Percentiles rank a stretch among this genome's conserved stretches.
These are phyloP conservation scores for Nephila pilipes DNA, from an alignment of 1,140 invertebrate genomes.

Conservation along the genomic window DNA sequence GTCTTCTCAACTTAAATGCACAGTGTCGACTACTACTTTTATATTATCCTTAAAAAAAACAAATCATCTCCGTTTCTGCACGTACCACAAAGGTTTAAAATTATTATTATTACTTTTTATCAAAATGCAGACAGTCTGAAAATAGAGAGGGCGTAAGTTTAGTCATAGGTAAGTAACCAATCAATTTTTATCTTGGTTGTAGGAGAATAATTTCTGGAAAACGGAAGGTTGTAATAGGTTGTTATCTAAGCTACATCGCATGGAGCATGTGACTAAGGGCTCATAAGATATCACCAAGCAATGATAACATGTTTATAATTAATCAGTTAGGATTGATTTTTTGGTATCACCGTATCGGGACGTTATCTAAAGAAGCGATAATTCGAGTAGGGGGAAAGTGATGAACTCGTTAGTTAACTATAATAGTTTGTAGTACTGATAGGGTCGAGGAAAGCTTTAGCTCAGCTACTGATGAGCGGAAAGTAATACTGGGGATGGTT, in stretches of 20 bases:
- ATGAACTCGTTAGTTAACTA: slow-evolving; percentile 10
- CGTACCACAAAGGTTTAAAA: not conserved
- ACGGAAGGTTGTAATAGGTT: not conserved
- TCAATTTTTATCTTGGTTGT: not conserved
- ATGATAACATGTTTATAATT: slow-evolving; percentile 42
- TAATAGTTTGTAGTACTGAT: not conserved
- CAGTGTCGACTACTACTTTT: too few species aligned
- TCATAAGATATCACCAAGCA: slow-evolving; percentile 5
- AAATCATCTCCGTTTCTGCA: not conserved
- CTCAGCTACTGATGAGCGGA: not conserved
- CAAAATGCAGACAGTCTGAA: not conserved
- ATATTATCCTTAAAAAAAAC: too few species aligned
- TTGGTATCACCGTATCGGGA: slow-evolving; percentile 12
- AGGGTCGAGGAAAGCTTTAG: not conserved
- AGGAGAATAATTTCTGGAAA: not conserved
- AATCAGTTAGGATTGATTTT: slow-evolving; percentile 49
- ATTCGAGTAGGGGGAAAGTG: slow-evolving; percentile 6
- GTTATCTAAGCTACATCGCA: not conserved
- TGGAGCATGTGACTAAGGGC: not conserved
- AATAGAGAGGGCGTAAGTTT: not conserved
- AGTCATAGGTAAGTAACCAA: not conserved
- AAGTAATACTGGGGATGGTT: not conserved
- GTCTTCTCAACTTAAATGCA: too few species aligned
- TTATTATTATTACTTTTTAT: not conserved
- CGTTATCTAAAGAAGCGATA: slow-evolving; percentile 30